Conservation (phyloP, 2,797 vertebrate genomes). For the Myotis daubentonii region DNA sequence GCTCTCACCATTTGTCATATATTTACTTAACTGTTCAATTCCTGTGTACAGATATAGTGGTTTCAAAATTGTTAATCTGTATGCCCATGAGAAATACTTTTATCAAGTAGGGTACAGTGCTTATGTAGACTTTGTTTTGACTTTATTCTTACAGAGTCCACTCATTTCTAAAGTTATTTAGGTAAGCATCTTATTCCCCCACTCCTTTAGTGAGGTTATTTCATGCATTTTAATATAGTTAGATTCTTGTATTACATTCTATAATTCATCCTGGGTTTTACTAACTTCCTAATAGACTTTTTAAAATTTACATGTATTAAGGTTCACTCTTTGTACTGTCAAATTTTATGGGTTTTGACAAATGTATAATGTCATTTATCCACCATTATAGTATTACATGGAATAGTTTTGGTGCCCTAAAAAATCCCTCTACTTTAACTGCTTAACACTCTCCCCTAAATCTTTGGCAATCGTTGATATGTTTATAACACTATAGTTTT, state of each 20-base stretch:
- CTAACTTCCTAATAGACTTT: background rate
- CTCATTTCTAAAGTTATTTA: background rate
- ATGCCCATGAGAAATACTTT: background rate
- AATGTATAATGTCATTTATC: no score
- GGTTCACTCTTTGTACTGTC: background rate
- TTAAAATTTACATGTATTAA: background rate
- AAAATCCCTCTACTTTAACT: no score
- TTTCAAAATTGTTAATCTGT: background rate
- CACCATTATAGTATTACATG: no score
- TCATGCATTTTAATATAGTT: background rate
- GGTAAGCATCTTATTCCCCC: background rate
- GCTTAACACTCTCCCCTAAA: no score
- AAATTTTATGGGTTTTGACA: no score
- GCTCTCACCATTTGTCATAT: background rate
- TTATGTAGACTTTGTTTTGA: background rate
- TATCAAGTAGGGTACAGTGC: background rate
- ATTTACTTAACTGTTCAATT: background rate
- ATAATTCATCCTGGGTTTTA: background rate
- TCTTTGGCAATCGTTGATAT: no score
- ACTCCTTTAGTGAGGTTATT: background rate
- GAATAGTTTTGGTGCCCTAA: no score
- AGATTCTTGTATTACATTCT: background rate
- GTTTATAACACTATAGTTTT: no score
- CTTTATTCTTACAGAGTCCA: background rate
- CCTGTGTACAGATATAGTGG: background rate